A percentile compares a stretch with the other conserved stretches of the same genome.
These are phyloP conservation scores for Columba livia DNA, from an alignment of 2,113 vertebrate genomes.

Conservation along the genomic window DNA sequence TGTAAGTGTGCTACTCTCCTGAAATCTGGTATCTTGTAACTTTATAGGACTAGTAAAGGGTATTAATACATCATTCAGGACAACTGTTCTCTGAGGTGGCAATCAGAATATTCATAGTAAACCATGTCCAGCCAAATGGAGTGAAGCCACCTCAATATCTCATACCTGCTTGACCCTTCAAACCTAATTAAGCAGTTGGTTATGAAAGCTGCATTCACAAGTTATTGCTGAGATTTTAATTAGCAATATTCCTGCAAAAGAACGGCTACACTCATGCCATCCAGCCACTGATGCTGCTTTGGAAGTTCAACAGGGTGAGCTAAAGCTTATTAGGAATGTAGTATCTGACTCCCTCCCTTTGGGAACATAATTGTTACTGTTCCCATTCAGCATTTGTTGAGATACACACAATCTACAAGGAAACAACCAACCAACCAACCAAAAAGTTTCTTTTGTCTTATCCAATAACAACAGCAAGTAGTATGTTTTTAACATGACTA, in stretches of 20 bases:
- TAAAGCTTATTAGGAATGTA: neutral
- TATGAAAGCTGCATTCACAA: neutral
- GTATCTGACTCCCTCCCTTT: neutral
- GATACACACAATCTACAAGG: neutral
- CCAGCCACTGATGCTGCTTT: neutral
- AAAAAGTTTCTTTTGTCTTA: neutral
- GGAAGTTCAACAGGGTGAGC: neutral
- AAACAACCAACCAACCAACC: too few species aligned
- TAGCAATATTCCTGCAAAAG: neutral
- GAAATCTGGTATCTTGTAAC: neutral
- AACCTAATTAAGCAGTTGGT: neutral
- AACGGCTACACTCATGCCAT: fast-evolving
- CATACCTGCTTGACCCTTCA: neutral
- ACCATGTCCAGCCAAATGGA: neutral
- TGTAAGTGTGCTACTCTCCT: neutral
- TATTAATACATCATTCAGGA: neutral
- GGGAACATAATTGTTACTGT: neutral
- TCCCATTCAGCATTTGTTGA: neutral
- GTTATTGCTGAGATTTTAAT: neutral
- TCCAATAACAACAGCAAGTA: neutral
- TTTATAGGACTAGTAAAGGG: neutral
- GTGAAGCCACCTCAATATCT: neutral
- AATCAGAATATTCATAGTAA: neutral
- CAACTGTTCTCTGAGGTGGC: neutral
- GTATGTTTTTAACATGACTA: neutral